Evolutionary conservation across 2,113 vertebrate genomes (phyloP).

Genomic region (Ictidomys tridecemlineatus): DNA sequence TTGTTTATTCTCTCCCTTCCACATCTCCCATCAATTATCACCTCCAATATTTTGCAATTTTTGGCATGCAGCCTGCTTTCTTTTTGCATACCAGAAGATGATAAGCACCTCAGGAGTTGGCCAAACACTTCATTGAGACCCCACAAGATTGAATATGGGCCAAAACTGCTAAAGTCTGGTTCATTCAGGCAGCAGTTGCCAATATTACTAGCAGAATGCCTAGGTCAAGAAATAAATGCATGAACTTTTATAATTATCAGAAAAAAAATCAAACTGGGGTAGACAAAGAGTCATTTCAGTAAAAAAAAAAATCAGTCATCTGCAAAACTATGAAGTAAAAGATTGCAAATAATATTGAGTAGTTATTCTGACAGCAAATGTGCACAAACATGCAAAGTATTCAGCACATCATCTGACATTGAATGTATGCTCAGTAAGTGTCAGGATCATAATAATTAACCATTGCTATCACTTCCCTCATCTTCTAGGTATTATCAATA

Average conservation of each 20-base stretch:
- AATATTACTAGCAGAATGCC: neutral
- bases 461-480: neutral
- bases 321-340: constrained; percentile 9
- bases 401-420: neutral
- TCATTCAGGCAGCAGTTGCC: neutral
- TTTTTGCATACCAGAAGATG: neutral
- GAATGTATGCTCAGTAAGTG: neutral
- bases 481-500: neutral
- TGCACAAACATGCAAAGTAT: neutral
- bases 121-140: neutral
- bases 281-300: neutral
- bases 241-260: neutral
- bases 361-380: neutral
- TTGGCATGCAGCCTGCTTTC: neutral
- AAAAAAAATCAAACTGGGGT: neutral
- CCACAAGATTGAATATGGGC: neutral
- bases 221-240: neutral
- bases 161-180: neutral
- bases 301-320: neutral
- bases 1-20: neutral
- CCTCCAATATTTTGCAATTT: neutral
- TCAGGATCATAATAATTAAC: neutral
- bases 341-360: neutral
- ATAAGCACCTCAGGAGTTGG: neutral
- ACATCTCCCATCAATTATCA: neutral